Conservation (phyloP, 2,797 vertebrate species). For the Esox lucius region DNA sequence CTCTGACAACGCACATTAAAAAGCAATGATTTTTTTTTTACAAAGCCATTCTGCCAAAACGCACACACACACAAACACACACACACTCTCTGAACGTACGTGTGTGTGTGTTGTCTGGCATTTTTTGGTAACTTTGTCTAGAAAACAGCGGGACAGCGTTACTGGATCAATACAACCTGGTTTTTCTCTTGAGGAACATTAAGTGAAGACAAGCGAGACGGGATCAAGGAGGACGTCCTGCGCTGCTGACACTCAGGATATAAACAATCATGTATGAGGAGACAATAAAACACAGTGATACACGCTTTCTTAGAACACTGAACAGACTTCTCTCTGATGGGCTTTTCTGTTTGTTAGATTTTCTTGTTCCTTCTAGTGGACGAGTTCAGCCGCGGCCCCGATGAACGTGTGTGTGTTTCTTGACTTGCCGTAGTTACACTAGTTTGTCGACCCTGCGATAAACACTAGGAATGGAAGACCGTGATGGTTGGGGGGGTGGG, state of each 20-base stretch:
- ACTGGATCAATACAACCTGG: slow-evolving; percentile 11
- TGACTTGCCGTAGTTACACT: not conserved
- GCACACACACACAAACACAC: no score
- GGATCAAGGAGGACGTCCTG: not conserved
- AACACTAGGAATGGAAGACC: not conserved
- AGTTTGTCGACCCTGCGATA: not conserved
- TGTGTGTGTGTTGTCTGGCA: not conserved
- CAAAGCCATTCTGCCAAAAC: not conserved
- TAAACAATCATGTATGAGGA: not conserved
- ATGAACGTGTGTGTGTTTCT: not conserved
- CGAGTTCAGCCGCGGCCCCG: no score
- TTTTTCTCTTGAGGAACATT: not conserved
- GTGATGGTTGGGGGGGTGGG: not conserved
- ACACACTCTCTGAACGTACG: not conserved
- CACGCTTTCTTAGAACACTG: no score
- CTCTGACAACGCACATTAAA: not conserved
- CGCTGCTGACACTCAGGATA: no score
- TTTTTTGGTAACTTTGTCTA: not conserved
- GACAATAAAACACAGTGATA: not conserved
- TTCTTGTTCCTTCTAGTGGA: no score
- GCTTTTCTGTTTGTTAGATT: no score
- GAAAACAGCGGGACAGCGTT: not conserved
- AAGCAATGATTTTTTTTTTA: not conserved
- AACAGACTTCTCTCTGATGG: no score
- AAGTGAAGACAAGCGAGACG: not conserved